Percentiles rank a stretch among this genome's conserved stretches.
phyloP scores from a whole-genome alignment of 2,888 invertebrate species.

The Plebejus melissa region DNA sequence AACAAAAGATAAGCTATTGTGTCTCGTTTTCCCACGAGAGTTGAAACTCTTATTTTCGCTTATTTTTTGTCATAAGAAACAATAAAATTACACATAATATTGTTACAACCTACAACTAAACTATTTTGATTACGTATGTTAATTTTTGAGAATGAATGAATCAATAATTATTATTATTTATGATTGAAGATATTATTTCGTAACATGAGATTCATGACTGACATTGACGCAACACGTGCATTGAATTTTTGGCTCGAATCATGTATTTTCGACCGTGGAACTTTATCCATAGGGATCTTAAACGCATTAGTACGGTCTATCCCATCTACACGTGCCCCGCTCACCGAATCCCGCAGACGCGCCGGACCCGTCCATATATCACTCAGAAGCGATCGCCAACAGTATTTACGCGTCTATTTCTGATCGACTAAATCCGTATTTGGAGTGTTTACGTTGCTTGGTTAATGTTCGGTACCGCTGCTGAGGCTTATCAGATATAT shows the following conservation, averaged over 20 bases:
- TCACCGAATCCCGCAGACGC: conserved; percentile 48
- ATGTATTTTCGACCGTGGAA: not conserved
- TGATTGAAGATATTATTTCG: too few relatives aligned
- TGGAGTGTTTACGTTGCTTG: conserved; percentile 59
- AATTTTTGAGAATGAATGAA: too few relatives aligned
- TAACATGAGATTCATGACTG: too few relatives aligned
- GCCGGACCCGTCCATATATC: conserved; percentile 63
- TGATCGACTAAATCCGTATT: conserved; percentile 60
- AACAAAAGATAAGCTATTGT: too few relatives aligned
- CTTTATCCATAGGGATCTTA: not conserved
- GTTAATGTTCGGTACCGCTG: conserved; percentile 49
- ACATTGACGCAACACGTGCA: not conserved
- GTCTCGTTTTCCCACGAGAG: too few relatives aligned
- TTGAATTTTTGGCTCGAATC: not conserved
- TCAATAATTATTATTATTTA: too few relatives aligned
- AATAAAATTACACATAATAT: too few relatives aligned
- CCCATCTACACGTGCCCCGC: conserved; percentile 31
- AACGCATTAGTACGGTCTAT: not conserved
- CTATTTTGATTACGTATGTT: too few relatives aligned
- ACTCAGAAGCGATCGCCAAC: conserved; percentile 60
- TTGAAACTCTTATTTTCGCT: too few relatives aligned
- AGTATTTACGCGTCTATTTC: conserved; percentile 62
- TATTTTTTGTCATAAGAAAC: too few relatives aligned
- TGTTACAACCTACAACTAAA: too few relatives aligned
- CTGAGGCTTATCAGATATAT: conserved; percentile 37